Percentiles rank a stretch among this genome's conserved stretches.
These are phyloP conservation scores for Drosophila asahinai DNA, from an alignment of 1,140 invertebrate species.

Conservation along the genomic window DNA sequence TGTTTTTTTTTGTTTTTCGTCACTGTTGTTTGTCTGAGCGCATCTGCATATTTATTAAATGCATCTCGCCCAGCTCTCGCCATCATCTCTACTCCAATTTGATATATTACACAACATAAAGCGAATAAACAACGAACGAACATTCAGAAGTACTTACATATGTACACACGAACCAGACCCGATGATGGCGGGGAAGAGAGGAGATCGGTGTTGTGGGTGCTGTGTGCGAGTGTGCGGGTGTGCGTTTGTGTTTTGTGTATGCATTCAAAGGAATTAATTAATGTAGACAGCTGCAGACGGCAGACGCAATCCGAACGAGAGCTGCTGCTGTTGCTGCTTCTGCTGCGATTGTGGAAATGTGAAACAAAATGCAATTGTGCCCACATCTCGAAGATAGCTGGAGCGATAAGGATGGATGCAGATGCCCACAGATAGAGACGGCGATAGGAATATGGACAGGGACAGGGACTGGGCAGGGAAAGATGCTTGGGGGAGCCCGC, in stretches of 20 bases:
- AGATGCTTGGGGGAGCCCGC: constrained; percentile 33
- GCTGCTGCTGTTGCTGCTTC: constrained; percentile 1
- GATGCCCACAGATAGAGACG: constrained; percentile 8
- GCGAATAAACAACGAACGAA: constrained; percentile 40
- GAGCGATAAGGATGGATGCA: constrained; percentile 22
- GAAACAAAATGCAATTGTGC: constrained; percentile 58
- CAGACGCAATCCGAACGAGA: constrained; percentile 39
- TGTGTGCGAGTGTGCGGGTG: constrained; percentile 9
- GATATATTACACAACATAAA: constrained; percentile 60
- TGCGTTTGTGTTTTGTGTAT: constrained; percentile 40
- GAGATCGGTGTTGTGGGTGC: constrained; percentile 27
- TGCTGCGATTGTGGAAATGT: constrained; percentile 51
- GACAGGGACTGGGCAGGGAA: not conserved
- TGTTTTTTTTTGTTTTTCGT: constrained; percentile 18
- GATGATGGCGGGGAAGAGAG: not conserved
- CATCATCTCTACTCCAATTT: constrained; percentile 53
- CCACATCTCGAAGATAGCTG: constrained; percentile 43
- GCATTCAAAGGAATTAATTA: constrained; percentile 71
- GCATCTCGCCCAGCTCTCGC: constrained; percentile 45
- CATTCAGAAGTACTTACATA: constrained; percentile 36
- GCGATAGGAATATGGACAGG: not conserved
- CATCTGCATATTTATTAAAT: constrained; percentile 66
- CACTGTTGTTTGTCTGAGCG: constrained; percentile 18
- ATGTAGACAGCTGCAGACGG: constrained; percentile 65
- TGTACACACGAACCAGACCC: constrained; percentile 36